Percentiles rank a stretch among this genome's conserved stretches.
Conservation (phyloP, 1,140 invertebrate species). For the Nasonia longicornis region DNA sequence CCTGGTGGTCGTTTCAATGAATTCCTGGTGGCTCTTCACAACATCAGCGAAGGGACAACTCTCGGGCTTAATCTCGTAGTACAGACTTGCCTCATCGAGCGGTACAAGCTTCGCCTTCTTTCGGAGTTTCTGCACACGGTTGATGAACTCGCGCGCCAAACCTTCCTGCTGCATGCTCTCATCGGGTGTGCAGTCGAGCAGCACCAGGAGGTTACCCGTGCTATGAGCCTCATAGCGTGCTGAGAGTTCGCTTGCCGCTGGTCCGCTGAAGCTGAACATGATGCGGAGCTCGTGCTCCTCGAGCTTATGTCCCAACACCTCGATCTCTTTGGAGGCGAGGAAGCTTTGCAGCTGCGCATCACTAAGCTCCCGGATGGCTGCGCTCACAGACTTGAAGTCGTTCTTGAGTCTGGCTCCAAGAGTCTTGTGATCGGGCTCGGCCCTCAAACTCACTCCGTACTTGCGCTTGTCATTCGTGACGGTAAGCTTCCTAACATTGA, state of each 20-base stretch:
- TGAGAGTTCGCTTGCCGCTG: conserved; percentile 72
- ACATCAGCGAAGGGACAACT: conserved; percentile 76
- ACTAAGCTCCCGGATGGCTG: conserved; percentile 84
- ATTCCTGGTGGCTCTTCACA: conserved; percentile 77
- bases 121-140: conserved; percentile 95
- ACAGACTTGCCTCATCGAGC: conserved; percentile 90
- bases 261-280: conserved; percentile 80
- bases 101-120: conserved; percentile 96
- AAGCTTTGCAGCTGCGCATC: conserved; percentile 87
- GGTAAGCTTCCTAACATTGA: conserved; percentile 92
- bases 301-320: conserved; percentile 82
- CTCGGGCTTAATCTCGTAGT: conserved; percentile 77
- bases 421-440: conserved; percentile 92
- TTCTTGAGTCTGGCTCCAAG: conserved; percentile 90
- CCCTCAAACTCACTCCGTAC: conserved; percentile 93
- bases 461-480: conserved; percentile 92
- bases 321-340: conserved; percentile 78
- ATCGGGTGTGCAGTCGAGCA: conserved; percentile 85
- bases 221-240: conserved; percentile 89
- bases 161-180: conserved; percentile 93
- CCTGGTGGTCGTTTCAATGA: conserved; percentile 87
- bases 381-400: conserved; percentile 89
- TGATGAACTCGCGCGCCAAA: conserved; percentile 93
- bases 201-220: conserved; percentile 86
- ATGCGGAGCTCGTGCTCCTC: conserved; percentile 86